Percentiles rank a stretch among this genome's conserved stretches.
Evolutionary conservation across 2,113 vertebrate genomes (phyloP).

Genomic region (Synchiropus splendidus): DNA sequence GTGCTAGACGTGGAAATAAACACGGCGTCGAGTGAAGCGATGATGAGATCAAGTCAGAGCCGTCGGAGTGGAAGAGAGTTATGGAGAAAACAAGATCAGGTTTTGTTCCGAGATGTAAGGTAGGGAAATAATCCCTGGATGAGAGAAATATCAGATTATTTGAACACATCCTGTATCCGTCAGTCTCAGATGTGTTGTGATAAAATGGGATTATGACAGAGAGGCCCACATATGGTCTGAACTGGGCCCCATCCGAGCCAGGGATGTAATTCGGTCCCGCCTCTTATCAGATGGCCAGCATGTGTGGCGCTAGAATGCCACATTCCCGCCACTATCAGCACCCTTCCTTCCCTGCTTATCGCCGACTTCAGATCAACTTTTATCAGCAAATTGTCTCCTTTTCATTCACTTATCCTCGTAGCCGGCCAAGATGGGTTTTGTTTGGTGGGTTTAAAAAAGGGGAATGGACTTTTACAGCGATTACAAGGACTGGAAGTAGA

Average conservation of each 20-base stretch:
- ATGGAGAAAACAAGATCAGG: slow-evolving; percentile 42
- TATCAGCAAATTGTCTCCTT: slow-evolving; percentile 7
- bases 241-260: slow-evolving; percentile 28
- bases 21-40: slow-evolving; percentile 19
- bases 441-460: neutral
- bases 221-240: slow-evolving; percentile 44
- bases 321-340: slow-evolving; percentile 19
- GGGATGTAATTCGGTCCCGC: slow-evolving; percentile 34
- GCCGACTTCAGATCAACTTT: slow-evolving; percentile 5
- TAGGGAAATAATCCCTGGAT: slow-evolving; percentile 43
- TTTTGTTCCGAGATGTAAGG: slow-evolving; percentile 30
- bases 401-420: slow-evolving; percentile 1
- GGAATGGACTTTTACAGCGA: slow-evolving; percentile 42
- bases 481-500: slow-evolving; percentile 52
- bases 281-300: slow-evolving; percentile 44
- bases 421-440: too few species aligned
- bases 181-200: slow-evolving; percentile 26
- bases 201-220: slow-evolving; percentile 50
- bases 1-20: slow-evolving; percentile 34
- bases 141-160: slow-evolving; percentile 32
- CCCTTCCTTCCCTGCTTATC: neutral
- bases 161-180: slow-evolving; percentile 24
- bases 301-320: slow-evolving; percentile 20
- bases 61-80: slow-evolving; percentile 1
- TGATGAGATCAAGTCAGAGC: slow-evolving; percentile 14